Base-by-base conservation (phyloP, 1,140 invertebrate genomes). In the Drosophila burlai region DNA sequence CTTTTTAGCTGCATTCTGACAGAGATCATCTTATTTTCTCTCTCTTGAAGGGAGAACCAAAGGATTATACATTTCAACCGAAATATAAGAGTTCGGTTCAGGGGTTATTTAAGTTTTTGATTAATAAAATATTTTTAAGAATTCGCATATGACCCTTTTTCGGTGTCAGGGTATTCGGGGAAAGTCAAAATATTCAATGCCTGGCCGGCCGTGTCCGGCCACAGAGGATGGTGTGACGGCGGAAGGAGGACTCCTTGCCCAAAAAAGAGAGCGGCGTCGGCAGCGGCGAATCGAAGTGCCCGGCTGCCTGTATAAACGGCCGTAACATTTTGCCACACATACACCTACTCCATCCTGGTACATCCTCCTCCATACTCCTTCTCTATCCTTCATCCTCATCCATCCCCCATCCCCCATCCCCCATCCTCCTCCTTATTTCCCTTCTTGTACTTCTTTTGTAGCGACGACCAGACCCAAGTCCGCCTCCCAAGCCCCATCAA, bases 231-330 rank as follows among this genome's bases (percentile, higher is more conserved):
- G 49, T 49, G 18, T 31, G 68, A 71, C 24, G 15, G 31, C 40
- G 24, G 26, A 18, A n/a, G 49, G 42, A 46, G 66, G 40, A 47
- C 18, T 10, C 54, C 36, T 40, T 55, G 15, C 13, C 34, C 34
- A 16, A 24, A 34, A n/a, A 11, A 26, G 29, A 31, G 31, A 31
- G 31, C 31, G 31, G 31, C 31, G 21, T 36, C 16, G 13, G 26
- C 16, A 10, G 21, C 36, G 31, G 65, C 38, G 58, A 50, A 68
- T 67, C 64, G 43, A 71, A 85, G 80, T 85, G 82, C 73, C 81
- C 74, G 66, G 54, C 80, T 87, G 80, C 11, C 80, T 87, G 83
- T 86, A 83, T 86, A 86, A 86, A 80, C 76, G 83, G 66, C 76
- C 83, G 80, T 87, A 76, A 80, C 83, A 86, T 83, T 87, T 78